Evolutionary conservation across 2,888 invertebrate species (phyloP), one percentile per base, ranked within the genome.

Genomic region (Pseudeuparius sepicola): DNA sequence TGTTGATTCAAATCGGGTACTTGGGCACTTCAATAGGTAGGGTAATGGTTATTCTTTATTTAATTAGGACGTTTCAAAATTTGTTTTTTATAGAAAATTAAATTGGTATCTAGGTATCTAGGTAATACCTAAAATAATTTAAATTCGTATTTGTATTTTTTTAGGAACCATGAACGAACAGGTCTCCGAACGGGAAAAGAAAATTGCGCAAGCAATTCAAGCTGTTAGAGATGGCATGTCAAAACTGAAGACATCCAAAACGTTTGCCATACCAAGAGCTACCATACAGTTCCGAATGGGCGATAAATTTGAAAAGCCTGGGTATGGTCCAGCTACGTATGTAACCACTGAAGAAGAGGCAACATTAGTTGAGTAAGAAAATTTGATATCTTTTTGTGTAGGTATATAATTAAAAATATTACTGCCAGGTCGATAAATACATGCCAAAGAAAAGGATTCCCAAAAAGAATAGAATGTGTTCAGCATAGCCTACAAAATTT

Each of bases 401-500:
- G 11, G 4, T 27, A 27, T 9, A 14, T 27, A 6, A 27, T 5
- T 14, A 14, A 28, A 13, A 28, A 28, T 4, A 28, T 28, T 4
- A n/a, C 13, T 4, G 5, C 10, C 9, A 28, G 23, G 11, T 37
- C 27, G 32, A 33, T 38, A 37, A 28, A 28, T 14, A 24, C 3
- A 24, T 38, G 24, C 18, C 34, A 28, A 18, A 34, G 13, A 29
- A 38, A 29, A 10, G 15, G 34, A 9, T 38, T 38, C 18, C 29
- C 34, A 17, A 38, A 29, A 12, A 15, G 32, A 32, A 32, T 33
- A 4, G 17, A 30, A 17, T 32, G 34, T 34, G n/a, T 37, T 15
- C 33, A 20, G 10, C 3, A 28, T 6, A 28, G 34, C 16, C 33
- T 37, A 18, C 33, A 37, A 27, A 34, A 37, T 13, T 26, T 37